Base-by-base conservation (phyloP, 2,888 invertebrate species). In the Philhelius pedissequus region DNA sequence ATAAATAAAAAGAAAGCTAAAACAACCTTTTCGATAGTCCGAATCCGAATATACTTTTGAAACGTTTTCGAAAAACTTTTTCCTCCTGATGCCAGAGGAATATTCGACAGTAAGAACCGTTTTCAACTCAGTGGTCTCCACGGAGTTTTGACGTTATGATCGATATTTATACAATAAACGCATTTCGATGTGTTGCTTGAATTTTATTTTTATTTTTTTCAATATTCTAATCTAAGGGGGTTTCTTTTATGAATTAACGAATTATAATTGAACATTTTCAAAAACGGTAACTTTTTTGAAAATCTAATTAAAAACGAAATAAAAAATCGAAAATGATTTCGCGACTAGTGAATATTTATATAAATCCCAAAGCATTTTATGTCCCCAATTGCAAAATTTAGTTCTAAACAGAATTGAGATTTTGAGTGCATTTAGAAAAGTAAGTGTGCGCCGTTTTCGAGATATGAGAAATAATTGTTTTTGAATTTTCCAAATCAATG, bases 91-190 rank as follows among this genome's bases (percentile, higher is more conserved):
- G 52, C 64, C 54, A 66, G 27, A 71, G 64, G 76, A 75, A 86
- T 70, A 83, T 83, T 75, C 75, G 43, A 82, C 73, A 70, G 48
- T 74, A 74, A 74, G 74, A 43, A 86, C 77, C 75, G 86, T 81
- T 78, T 77, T 87, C 82, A 81, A 66, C 87, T 91, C 90, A 91
- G 91, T 91, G 91, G 90, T 91, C 91, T 91, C 90, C 90, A 90
- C 91, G 91, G 91, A 91, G 91, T 91, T 91, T 91, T 91, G 90
- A 91, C 90, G 89, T 90, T 89, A 84, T 84, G 84, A 84, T 84
- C 84, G 83, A 76, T 86, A 76, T 40, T 84, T 80, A 32, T 69
- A 50, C 58, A 64, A 69, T n/a, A 62, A 80, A 80, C 80, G 81
- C 86, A 86, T 81, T 68, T 73, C 76, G 73, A 81, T 81, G 77